Evolutionary conservation across 2,113 vertebrate species (phyloP), one percentile per base, ranked within the genome.

Genomic region (Podarcis muralis): DNA sequence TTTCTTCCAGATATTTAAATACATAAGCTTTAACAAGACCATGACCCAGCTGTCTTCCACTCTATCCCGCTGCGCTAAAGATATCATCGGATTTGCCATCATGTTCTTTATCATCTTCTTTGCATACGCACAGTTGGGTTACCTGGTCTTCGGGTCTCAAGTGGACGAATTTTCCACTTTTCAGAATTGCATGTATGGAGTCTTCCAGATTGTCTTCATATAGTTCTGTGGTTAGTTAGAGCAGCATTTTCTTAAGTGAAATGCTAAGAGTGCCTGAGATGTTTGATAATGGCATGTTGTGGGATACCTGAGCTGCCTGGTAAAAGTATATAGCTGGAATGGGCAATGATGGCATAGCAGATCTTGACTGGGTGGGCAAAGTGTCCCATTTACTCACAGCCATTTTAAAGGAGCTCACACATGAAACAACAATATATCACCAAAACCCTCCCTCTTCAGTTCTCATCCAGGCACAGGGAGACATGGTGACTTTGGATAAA

Each of bases 91-190:
- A 90, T 97, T 97, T 93, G 93, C 96, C 81, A 68, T 97, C 85
- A 97, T 97, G 95, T 97, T 97, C 94, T 97, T 97, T 87, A 96
- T 96, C 32, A 89, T 97, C 92, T 97, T 97, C 92, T 96, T 96
- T 85, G 96, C 96, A 78, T 97, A 97, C 0, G 97, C 96, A 40
- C 96, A 97, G 92, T 89, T 97, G 74, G 95, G 95, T 75, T 96
- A 96, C 83, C 93, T 97, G 85, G 88, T 96, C 88, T 97, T 97
- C 5, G 96, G 96, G 81, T 95, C 95, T 0, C 96, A 97, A 82
- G 95, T 94, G 89, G 93, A 96, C 4, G 95, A 96, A 20, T 97
- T 97, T 91, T 96, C 96, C 74, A 96, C 95, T 85, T 96, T 97
- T 85, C 94, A 92, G 83, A 97, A 97, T 93, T 95, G 96, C 95